A percentile compares a stretch with the other conserved stretches of the same genome.
Evolutionary conservation across 2,797 vertebrate species (phyloP).

Genomic region (Manis javanica): DNA sequence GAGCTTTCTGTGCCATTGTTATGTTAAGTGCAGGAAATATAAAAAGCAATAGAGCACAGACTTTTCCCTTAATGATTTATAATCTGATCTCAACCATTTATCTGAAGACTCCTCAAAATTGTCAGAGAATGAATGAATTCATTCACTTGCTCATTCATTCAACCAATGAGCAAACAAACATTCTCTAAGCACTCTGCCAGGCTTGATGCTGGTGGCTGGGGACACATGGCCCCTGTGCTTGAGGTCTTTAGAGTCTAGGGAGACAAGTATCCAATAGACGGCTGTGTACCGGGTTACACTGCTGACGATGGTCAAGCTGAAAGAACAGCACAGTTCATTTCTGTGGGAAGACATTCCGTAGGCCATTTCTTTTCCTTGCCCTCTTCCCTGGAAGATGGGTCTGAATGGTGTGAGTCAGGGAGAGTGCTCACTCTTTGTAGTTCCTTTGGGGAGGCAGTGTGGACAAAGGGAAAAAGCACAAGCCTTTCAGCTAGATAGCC

Average conservation of each 20-base stretch:
- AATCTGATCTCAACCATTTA: neutral
- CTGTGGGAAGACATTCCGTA: neutral
- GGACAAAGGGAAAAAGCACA: neutral
- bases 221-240: neutral
- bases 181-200: neutral
- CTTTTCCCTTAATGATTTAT: neutral
- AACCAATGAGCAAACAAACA: neutral
- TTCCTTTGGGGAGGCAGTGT: neutral
- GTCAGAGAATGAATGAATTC: slow-evolving; percentile 11
- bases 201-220: neutral
- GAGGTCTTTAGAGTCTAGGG: neutral
- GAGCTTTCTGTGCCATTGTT: neutral
- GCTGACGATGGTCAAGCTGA: neutral
- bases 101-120: slow-evolving; percentile 17
- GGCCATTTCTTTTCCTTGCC: neutral
- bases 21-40: slow-evolving; percentile 9
- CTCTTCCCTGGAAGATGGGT: neutral
- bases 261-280: neutral
- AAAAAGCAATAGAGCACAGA: neutral
- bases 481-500: neutral
- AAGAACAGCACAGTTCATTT: neutral
- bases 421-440: neutral
- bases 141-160: neutral
- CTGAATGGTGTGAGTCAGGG: neutral
- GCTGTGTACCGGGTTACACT: neutral